Evolutionary conservation across 2,113 vertebrate genomes (phyloP), one percentile per base, ranked within the genome.

Genomic region (Oplegnathus fasciatus): DNA sequence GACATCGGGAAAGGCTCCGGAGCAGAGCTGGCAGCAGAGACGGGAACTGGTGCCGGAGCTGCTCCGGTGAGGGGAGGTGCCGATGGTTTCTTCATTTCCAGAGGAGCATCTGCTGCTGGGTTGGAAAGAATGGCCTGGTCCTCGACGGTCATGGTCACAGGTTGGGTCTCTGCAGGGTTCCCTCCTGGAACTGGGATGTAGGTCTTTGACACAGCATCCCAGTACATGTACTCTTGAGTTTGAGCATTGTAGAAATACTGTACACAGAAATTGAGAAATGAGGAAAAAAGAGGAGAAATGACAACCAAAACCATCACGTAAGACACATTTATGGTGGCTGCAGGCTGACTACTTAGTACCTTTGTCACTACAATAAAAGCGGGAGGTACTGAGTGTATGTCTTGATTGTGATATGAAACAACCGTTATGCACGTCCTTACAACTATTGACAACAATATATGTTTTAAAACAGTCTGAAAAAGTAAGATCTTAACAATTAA

Each of bases 191-290:
- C 96, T 62, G 96, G 96, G 88, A 97, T 60, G 87, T 96, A 97
- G 9, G 87, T 89, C 87, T 96, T 96, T 54, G 92, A 89, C 0
- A 74, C 55, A 20, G 88, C 75, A 71, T 97, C 96, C 96, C 96
- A 96, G 87, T 96, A 97, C 78, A 97, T 28, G 85, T 97, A 97
- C 78, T 96, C 95, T 84, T 96, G 96, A 52, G 93, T 95, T 84
- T 96, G 93, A 52, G 96, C 93, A 57, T 97, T 96, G 85, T 96
- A 97, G 86, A 96, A 97, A 91, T 97, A 97, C 96, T 97, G 65
- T 13, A 80, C 11, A 82, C 50, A 62, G 55, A 80, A 42, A 62
- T 22, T 48, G 13, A 20, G 37, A 37, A 37, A 37, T 37, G 34
- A 37, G 9, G 4, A n/a, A 20, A 11, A 24, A 26, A 54, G 50